Percentiles rank a stretch among this genome's conserved stretches.
These are phyloP conservation scores for Pseudomyrmex gracilis DNA, from an alignment of 1,140 invertebrate genomes.

Conservation along the genomic window DNA sequence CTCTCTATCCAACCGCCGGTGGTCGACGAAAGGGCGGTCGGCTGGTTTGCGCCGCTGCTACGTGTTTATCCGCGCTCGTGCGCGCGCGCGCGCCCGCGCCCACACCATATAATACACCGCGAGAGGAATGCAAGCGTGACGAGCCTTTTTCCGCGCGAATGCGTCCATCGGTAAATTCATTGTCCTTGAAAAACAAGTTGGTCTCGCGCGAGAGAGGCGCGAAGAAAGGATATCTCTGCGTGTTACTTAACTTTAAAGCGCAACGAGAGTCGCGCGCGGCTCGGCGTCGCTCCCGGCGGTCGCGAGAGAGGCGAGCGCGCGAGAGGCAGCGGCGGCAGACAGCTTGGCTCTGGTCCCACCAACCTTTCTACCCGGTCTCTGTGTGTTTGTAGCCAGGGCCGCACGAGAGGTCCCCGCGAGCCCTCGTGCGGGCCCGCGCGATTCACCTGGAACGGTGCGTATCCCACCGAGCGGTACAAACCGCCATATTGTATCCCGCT, in stretches of 20 bases:
- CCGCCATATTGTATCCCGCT: conserved; percentile 41
- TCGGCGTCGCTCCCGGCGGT: conserved; percentile 10
- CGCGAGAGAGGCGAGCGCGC: conserved; percentile 75
- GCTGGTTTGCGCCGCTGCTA: not conserved
- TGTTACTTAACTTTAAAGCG: conserved; percentile 55
- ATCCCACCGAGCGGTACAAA: conserved; percentile 16
- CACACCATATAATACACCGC: conserved; percentile 31
- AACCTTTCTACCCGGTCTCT: conserved; percentile 77
- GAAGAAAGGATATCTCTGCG: conserved; percentile 47
- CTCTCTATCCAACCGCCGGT: conserved; percentile 6
- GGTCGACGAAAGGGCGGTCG: not conserved
- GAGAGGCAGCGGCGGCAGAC: conserved; percentile 81
- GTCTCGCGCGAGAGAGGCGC: conserved; percentile 33
- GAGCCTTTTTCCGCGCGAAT: conserved; percentile 59
- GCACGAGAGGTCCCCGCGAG: conserved; percentile 6
- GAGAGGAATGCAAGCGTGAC: conserved; percentile 56
- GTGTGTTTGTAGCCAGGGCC: conserved; percentile 39
- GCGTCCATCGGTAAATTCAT: conserved; percentile 61
- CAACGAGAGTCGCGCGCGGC: conserved; percentile 28
- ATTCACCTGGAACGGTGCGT: not conserved
- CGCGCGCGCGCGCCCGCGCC: conserved; percentile 1
- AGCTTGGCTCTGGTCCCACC: conserved; percentile 83
- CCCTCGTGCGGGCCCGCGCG: not conserved
- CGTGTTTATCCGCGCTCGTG: conserved; percentile 8
- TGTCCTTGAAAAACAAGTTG: conserved; percentile 63